These are phyloP conservation scores for Acinonyx jubatus DNA, from an alignment of 2,113 vertebrate species.

Conservation along the genomic window DNA sequence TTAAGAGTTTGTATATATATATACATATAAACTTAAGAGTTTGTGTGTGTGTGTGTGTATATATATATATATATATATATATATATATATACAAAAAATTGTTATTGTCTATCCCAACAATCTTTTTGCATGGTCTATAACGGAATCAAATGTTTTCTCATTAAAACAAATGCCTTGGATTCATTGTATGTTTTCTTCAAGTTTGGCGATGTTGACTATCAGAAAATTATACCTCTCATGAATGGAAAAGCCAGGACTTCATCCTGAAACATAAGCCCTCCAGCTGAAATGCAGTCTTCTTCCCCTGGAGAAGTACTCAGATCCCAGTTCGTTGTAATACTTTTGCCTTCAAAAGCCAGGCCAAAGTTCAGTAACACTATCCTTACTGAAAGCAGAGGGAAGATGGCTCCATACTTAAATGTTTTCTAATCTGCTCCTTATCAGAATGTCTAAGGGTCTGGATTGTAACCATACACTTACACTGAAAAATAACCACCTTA, in stretches of 20 bases:
- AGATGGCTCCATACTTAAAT: constrained; percentile 44
- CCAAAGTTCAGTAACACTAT: constrained; percentile 1
- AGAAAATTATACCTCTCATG: constrained; percentile 41
- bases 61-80: not conserved
- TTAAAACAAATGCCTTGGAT: constrained; percentile 1
- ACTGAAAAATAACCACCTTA: constrained; percentile 65
- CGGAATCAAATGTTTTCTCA: not conserved
- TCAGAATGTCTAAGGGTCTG: constrained; percentile 46
- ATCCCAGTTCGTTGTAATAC: not conserved
- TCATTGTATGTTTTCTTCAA: not conserved
- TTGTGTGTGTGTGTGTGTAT: not conserved
- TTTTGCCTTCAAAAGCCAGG: constrained; percentile 45
- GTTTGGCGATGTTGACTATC: not conserved
- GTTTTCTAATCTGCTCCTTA: constrained; percentile 58
- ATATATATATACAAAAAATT: not conserved
- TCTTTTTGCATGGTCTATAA: not conserved
- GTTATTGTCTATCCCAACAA: not conserved
- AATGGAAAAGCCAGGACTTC: constrained; percentile 49
- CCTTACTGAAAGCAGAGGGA: constrained; percentile 42
- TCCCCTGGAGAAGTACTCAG: not conserved
- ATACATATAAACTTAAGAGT: not conserved
- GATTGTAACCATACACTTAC: constrained; percentile 42
- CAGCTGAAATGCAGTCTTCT: constrained; percentile 34
- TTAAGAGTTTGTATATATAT: not conserved
- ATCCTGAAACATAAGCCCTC: constrained; percentile 33